A percentile compares a stretch with the other conserved stretches of the same genome.
These are phyloP conservation scores for Amazona ochrocephala DNA, from an alignment of 2,797 vertebrate genomes.

Conservation along the genomic window DNA sequence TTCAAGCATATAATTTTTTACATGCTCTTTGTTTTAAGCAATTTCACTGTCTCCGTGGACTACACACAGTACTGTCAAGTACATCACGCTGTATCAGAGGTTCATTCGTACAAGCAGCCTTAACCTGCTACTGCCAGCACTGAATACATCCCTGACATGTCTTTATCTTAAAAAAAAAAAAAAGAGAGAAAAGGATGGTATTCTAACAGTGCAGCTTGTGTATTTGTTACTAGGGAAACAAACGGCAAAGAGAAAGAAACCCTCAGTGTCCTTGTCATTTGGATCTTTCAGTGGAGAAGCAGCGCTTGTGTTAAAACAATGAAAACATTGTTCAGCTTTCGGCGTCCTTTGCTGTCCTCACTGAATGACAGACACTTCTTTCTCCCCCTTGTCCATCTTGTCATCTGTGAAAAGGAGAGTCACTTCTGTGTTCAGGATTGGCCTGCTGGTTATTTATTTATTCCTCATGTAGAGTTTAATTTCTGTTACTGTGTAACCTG, in stretches of 20 bases:
- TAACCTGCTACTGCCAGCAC: conserved; percentile 7
- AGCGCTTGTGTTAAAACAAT: conserved; percentile 53
- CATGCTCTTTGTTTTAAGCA: background rate
- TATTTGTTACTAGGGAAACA: conserved; percentile 72
- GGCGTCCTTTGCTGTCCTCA: conserved; percentile 31
- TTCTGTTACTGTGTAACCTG: background rate
- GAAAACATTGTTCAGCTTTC: conserved; percentile 53
- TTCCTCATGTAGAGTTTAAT: background rate
- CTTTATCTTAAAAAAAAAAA: background rate
- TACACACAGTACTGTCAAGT: background rate
- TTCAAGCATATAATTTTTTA: background rate
- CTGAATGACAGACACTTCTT: conserved; percentile 48
- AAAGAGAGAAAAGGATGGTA: background rate
- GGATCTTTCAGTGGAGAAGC: conserved; percentile 49
- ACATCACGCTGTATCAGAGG: background rate
- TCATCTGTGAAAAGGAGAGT: background rate
- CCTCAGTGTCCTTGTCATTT: conserved; percentile 56
- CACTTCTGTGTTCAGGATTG: background rate
- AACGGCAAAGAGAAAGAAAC: conserved; percentile 58
- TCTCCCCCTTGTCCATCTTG: conserved; percentile 48
- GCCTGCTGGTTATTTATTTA: background rate
- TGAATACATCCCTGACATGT: background rate
- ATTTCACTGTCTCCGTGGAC: background rate
- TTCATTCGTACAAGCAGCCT: background rate
- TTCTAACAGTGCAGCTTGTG: conserved; percentile 61